Conservation (phyloP, 2,888 invertebrate genomes). For the Fragum sueziense region DNA sequence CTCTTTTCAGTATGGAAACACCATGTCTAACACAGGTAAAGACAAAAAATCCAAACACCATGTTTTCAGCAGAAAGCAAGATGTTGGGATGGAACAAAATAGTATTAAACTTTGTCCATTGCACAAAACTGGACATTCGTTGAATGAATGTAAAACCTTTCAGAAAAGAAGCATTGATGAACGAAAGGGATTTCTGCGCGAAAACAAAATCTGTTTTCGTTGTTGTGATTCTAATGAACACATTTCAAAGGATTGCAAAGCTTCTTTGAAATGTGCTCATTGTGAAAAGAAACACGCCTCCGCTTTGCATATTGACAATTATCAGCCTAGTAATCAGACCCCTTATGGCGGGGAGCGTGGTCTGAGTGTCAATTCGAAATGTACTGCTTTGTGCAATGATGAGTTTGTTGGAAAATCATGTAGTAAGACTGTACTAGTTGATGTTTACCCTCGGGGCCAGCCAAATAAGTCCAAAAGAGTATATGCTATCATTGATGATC, state of each 20-base stretch:
- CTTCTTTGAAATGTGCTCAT: neutral
- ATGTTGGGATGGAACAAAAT: neutral
- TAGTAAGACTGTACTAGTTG: neutral
- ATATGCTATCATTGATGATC: neutral
- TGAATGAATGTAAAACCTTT: neutral
- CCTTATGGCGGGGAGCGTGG: neutral
- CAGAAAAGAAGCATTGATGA: neutral
- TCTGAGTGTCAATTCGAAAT: neutral
- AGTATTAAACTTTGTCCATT: neutral
- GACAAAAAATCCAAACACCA: neutral
- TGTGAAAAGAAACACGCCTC: neutral
- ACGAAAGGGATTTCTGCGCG: neutral
- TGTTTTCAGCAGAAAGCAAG: neutral
- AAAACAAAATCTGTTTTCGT: neutral
- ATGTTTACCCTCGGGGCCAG: neutral
- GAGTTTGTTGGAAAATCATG: neutral
- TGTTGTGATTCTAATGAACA: neutral
- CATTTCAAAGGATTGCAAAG: neutral
- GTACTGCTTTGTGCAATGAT: neutral
- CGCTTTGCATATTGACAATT: neutral
- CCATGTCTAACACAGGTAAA: neutral
- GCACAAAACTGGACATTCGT: neutral
- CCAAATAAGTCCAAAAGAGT: neutral
- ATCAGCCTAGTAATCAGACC: neutral
- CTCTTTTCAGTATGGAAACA: neutral